Evolutionary conservation across 1,140 invertebrate species (phyloP).

Genomic region (Temnothorax curvispinosus): DNA sequence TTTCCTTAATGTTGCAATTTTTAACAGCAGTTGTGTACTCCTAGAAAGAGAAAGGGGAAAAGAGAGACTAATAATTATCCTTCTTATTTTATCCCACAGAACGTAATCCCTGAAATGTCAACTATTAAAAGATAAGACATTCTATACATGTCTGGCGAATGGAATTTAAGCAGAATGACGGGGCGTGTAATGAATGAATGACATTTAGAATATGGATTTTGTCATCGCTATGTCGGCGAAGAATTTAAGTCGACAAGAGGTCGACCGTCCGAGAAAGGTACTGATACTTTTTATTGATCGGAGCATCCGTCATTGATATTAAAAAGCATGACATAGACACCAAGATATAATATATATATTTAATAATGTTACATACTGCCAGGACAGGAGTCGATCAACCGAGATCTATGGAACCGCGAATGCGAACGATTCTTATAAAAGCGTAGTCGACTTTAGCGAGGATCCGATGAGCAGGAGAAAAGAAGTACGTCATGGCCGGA

Average conservation of each 20-base stretch:
- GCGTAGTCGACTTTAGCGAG: no score
- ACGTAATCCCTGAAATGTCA: not conserved
- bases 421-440: no score
- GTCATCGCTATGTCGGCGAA: not conserved
- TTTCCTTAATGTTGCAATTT: not conserved
- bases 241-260: not conserved
- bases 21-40: not conserved
- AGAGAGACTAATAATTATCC: not conserved
- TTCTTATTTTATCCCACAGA: conserved; percentile 22
- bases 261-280: not conserved
- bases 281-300: not conserved
- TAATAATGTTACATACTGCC: no score
- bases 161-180: not conserved
- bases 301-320: not conserved
- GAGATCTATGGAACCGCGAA: no score
- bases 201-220: not conserved
- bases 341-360: not conserved
- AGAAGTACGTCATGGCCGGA: no score
- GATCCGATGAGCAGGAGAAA: no score
- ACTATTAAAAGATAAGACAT: conserved; percentile 21
- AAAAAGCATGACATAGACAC: not conserved
- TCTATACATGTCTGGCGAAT: not conserved
- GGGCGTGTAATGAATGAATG: not conserved
- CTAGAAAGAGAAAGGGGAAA: not conserved
- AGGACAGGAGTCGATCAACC: no score